phyloP scores from a whole-genome alignment of 2,888 invertebrate genomes.

The Caenorhabditis zanzibari region DNA sequence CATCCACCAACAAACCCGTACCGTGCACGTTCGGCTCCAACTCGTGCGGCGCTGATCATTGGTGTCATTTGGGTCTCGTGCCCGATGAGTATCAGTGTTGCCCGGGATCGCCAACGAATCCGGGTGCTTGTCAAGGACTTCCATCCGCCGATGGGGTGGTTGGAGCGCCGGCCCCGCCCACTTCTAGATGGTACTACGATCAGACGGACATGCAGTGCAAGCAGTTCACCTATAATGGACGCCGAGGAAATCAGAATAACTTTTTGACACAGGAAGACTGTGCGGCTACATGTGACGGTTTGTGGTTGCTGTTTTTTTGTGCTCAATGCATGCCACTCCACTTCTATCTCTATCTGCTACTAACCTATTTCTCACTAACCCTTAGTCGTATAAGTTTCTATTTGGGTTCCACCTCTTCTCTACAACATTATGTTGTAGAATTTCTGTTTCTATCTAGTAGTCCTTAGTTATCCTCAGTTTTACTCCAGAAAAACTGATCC shows the following conservation, averaged over 20 bases:
- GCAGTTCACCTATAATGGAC: constrained; percentile 79
- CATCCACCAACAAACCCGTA: constrained; percentile 72
- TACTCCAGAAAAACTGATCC: constrained; percentile 22
- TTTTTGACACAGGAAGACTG: constrained; percentile 81
- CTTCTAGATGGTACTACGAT: constrained; percentile 79
- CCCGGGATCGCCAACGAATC: constrained; percentile 76
- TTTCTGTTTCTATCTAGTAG: constrained; percentile 1
- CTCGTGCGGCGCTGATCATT: constrained; percentile 78
- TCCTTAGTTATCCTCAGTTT: neutral
- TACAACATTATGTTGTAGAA: neutral
- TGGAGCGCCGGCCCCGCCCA: constrained; percentile 73
- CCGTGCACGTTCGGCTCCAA: constrained; percentile 79
- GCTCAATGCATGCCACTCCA: neutral
- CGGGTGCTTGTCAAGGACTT: constrained; percentile 78
- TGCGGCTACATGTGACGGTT: constrained; percentile 80
- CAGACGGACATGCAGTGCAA: constrained; percentile 73
- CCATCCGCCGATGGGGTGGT: constrained; percentile 68
- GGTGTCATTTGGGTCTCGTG: constrained; percentile 79
- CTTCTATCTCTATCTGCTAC: constrained; percentile 24
- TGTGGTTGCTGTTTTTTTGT: constrained; percentile 26
- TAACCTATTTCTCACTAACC: neutral
- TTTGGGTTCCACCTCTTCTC: constrained; percentile 32
- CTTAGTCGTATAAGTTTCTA: neutral
- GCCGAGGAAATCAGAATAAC: constrained; percentile 82
- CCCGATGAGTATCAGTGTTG: constrained; percentile 81